A percentile compares a stretch with the other conserved stretches of the same genome.
Evolutionary conservation across 2,113 vertebrate species (phyloP).

Genomic region (Chunga burmeisteri): DNA sequence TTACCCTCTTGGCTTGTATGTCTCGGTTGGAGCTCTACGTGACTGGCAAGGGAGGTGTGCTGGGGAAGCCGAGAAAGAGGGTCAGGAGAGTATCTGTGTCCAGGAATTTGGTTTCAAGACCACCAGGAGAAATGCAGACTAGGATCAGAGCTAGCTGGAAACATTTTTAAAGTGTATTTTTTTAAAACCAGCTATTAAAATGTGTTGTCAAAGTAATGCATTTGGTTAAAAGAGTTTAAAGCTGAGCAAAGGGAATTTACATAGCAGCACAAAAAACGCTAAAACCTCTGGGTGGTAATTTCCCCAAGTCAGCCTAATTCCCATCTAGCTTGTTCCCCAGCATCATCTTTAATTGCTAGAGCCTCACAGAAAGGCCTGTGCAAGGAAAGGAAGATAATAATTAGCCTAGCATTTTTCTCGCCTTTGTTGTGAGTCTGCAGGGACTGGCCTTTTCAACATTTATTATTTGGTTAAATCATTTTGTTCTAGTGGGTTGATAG

Average conservation of each 20-base stretch:
- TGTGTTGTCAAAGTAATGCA: background rate
- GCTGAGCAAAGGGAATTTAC: background rate
- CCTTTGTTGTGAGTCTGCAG: background rate
- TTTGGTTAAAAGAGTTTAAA: background rate
- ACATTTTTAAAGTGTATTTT: background rate
- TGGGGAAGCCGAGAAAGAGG: background rate
- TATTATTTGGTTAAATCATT: background rate
- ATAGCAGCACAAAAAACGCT: background rate
- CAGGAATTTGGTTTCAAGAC: background rate
- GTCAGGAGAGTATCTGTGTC: background rate
- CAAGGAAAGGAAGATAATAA: background rate
- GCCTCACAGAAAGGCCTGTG: background rate
- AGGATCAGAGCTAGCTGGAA: background rate
- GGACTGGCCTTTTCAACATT: background rate
- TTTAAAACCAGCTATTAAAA: background rate
- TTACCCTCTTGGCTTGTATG: background rate
- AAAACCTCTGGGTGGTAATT: background rate
- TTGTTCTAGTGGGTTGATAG: background rate
- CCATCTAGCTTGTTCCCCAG: background rate
- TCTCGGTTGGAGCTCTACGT: fast-evolving
- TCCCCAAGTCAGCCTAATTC: background rate
- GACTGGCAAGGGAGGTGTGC: background rate
- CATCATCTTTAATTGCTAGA: background rate
- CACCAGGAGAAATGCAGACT: background rate
- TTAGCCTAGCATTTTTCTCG: background rate